Base-by-base conservation (phyloP, 35 echinoderm and acorn worm species). In the Apostichopus californicus region DNA sequence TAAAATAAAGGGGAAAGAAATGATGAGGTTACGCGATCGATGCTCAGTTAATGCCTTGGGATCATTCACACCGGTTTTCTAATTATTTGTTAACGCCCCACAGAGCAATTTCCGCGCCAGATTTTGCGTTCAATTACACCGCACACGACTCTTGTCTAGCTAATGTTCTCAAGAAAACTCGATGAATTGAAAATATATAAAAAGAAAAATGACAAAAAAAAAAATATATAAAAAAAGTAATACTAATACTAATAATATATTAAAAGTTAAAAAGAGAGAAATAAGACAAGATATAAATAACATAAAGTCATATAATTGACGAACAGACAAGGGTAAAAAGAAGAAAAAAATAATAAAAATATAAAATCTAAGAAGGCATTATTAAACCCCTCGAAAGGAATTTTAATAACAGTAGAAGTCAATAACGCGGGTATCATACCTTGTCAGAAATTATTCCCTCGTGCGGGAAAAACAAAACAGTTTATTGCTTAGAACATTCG, bases 41-140 rank as follows among this genome's bases (percentile, higher is more conserved):
- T 83, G 80, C 18, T 68, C 8, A 54, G 55, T 13, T 18, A 53
- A 55, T 83, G 80, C 80, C 80, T 55, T 46, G 80, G 80, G 80
- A 56, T 25, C 55, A 56, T 83, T 83, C 80, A 83, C 80, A 83
- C 80, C 52, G 18, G 11, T 53, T 17, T 11, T 55, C 80, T 55
- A 55, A 83, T 83, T 83, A 83, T 55, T 83, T n/a, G 80, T 83
- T 83, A 55, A 83, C 80, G 80, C 80, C 80, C 80, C 46, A 53
- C 80, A 53, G 80, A 83, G 55, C 80, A 83, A 83, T 83, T 83
- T 20, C 80, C 0, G 46, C 80, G 80, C 80, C 80, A 83, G 52
- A 17, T 56, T 83, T 83, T 53, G 7, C 80, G 80, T 83, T 55
- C 80, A 83, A 83, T 83, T 83, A 83, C 80, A 55, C 55, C 80